phyloP scores from a whole-genome alignment of 2,888 invertebrate species.

The Polyommatus icarus region DNA sequence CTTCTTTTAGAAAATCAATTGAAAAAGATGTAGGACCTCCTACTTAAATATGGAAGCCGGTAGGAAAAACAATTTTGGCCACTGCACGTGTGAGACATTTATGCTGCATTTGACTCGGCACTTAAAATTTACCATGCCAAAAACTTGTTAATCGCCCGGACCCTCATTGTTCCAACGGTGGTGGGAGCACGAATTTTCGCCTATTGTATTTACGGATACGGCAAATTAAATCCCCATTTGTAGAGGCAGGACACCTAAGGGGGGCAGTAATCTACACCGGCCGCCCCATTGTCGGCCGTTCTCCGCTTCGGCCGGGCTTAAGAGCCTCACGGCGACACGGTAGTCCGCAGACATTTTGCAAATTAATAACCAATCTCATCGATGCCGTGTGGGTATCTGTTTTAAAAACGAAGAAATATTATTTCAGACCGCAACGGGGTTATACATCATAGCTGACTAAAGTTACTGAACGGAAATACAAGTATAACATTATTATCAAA shows the following conservation, averaged over 20 bases:
- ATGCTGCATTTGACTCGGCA: slow-evolving; percentile 28
- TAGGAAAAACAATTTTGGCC: background rate
- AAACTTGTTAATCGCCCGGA: slow-evolving; percentile 44
- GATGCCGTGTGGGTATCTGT: slow-evolving; percentile 33
- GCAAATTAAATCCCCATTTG: slow-evolving; percentile 75
- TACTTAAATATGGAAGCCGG: background rate
- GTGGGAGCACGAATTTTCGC: slow-evolving; percentile 57
- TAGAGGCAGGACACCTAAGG: slow-evolving; percentile 58
- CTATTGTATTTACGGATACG: slow-evolving; percentile 69
- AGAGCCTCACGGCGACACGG: slow-evolving; percentile 53
- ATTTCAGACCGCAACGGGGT: background rate
- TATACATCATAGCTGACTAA: background rate
- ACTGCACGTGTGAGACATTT: slow-evolving; percentile 20
- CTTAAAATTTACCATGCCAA: slow-evolving; percentile 39
- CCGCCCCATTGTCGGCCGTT: slow-evolving; percentile 64
- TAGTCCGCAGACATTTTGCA: slow-evolving; percentile 59
- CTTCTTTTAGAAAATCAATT: too few species aligned
- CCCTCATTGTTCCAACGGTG: slow-evolving; percentile 45
- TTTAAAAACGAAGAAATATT: slow-evolving; percentile 28
- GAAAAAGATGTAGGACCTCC: background rate
- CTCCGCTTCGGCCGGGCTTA: slow-evolving; percentile 62
- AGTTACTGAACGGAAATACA: background rate
- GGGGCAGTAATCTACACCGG: slow-evolving; percentile 65
- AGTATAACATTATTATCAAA: background rate
- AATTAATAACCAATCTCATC: slow-evolving; percentile 67